These are phyloP conservation scores for Oceanodroma tethys DNA, from an alignment of 2,113 vertebrate genomes.

Conservation along the genomic window DNA sequence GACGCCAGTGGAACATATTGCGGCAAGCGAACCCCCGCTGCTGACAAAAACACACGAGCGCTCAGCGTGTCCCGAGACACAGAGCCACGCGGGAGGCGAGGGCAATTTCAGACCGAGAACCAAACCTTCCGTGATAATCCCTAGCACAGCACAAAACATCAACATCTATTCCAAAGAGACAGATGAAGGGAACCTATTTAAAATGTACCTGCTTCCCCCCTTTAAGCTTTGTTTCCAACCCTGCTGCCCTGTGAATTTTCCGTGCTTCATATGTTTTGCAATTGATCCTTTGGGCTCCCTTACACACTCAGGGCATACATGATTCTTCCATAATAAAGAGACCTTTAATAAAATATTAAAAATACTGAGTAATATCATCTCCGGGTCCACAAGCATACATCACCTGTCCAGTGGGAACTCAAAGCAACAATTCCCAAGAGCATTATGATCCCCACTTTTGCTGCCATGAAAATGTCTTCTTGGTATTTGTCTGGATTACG, in stretches of 20 bases:
- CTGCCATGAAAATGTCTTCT: neutral
- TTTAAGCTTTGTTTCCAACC: neutral
- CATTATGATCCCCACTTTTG: neutral
- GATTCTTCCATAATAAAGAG: neutral
- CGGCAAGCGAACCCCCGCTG: neutral
- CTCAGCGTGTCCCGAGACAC: neutral
- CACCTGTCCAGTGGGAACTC: neutral
- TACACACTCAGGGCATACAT: neutral
- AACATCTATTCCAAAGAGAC: neutral
- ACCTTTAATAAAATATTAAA: neutral
- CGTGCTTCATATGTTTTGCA: neutral
- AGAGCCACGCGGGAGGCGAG: neutral
- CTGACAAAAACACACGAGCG: neutral
- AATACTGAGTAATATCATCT: neutral
- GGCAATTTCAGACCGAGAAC: neutral
- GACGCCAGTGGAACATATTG: neutral
- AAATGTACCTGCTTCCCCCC: neutral
- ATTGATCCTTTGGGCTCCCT: neutral
- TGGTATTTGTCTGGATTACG: neutral
- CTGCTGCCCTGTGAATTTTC: neutral
- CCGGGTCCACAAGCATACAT: neutral
- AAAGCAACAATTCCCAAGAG: neutral
- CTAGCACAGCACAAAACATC: neutral
- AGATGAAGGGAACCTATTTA: neutral
- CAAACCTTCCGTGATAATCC: slow-evolving; percentile 4